Conservation (phyloP, 2,888 invertebrate species). For the Caenorhabditis wallacei region DNA sequence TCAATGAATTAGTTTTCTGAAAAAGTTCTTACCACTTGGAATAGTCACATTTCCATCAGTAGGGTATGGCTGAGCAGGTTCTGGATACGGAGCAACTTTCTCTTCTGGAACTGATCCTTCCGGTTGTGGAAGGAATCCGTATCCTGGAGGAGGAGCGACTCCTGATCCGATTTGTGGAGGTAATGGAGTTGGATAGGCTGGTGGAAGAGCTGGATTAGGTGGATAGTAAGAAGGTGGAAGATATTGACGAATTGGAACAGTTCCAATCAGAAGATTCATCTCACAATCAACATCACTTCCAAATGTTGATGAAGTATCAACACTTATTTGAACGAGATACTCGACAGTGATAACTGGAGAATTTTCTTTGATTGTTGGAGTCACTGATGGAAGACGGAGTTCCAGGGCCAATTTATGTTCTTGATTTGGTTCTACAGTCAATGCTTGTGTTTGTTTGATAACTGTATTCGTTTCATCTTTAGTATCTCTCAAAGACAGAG, state of each 20-base stretch:
- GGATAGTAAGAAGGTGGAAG: slow-evolving; percentile 55
- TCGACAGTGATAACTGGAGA: slow-evolving; percentile 71
- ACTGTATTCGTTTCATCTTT: slow-evolving; percentile 9
- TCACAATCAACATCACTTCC: slow-evolving; percentile 54
- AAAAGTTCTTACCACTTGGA: slow-evolving; percentile 53
- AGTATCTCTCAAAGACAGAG: neutral
- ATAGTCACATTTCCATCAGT: slow-evolving; percentile 3
- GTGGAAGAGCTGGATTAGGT: slow-evolving; percentile 30
- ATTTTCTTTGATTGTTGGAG: slow-evolving; percentile 65
- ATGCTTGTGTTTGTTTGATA: slow-evolving; percentile 7
- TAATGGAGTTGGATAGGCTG: slow-evolving; percentile 23
- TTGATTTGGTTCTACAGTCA: slow-evolving; percentile 30
- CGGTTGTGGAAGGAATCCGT: slow-evolving; percentile 23
- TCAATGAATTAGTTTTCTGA: neutral
- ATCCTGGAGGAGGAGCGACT: slow-evolving; percentile 32
- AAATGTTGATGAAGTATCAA: slow-evolving; percentile 58
- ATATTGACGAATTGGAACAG: slow-evolving; percentile 66
- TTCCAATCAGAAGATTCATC: slow-evolving; percentile 65
- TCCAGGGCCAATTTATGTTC: slow-evolving; percentile 40
- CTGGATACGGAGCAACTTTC: slow-evolving; percentile 10
- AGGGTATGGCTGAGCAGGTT: slow-evolving; percentile 2
- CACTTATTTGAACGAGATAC: slow-evolving; percentile 63
- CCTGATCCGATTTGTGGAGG: slow-evolving; percentile 23
- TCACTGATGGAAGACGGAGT: slow-evolving; percentile 67
- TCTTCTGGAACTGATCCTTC: slow-evolving; percentile 1